Base-by-base conservation (phyloP, 2,113 vertebrate species). In the Himantopus leucocephalus region DNA sequence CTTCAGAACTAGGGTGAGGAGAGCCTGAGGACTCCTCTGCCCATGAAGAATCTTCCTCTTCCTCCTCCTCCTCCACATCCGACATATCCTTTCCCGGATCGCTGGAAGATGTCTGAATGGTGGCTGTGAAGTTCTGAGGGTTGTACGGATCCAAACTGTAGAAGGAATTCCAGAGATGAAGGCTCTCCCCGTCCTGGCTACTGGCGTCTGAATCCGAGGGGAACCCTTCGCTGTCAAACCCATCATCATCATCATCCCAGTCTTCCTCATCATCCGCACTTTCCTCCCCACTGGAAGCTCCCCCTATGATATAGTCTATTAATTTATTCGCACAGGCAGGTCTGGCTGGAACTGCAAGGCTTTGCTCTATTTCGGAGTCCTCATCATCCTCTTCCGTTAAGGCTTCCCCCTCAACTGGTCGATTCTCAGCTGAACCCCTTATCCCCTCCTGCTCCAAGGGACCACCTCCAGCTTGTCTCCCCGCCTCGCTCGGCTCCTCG, bases 271-370 rank as follows among this genome's bases (percentile, higher is more conserved):
- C 98, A 24, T 92, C 98, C 5, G 86, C 92, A 2, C 92, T 90
- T 37, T 98, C 98, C 50, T 97, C 97, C 73, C 97, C 99, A 2
- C 99, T 99, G 85, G 98, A 98, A 16, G 97, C 97, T 53, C 98
- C 98, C 29, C 99, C 99, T 97, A 99, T 98, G 93, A 99, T 99
- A 93, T 98, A 99, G 75, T 99, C 98, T n/a, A 99, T 99, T 26
- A 98, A 39, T 70, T 98, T 99, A 97, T 99, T 99, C 10, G 97
- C 97, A 68, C 99, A 99, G 3, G 67, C 95, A 1, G 98, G 98
- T 10, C 96, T 74, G 43, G 90, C 3, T 1, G 96, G 90, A 18
- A 68, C 0, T 0, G 55, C 35, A 5, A 71, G 56, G 53, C 35
- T 85, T 3, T 23, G 88, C 55, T 96, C 94, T 4, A 26, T 10